A percentile compares a stretch with the other conserved stretches of the same genome.
phyloP scores from a whole-genome alignment of 2,113 vertebrate species.

The Phrynosoma blainvillii region DNA sequence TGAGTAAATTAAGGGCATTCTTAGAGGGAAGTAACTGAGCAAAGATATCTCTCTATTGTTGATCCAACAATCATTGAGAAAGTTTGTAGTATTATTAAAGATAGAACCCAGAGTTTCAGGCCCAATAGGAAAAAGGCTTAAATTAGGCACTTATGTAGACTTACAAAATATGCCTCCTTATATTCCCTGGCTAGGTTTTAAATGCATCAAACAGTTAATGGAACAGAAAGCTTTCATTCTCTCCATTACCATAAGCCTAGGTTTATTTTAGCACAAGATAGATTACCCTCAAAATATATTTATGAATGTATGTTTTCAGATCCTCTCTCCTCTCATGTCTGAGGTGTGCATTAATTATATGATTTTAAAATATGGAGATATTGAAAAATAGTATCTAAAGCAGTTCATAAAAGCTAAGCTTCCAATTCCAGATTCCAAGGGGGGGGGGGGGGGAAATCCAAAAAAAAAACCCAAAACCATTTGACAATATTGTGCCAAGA shows the following conservation, averaged over 20 bases:
- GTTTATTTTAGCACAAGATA: neutral
- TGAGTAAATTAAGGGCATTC: neutral
- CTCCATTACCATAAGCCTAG: neutral
- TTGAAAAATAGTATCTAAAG: neutral
- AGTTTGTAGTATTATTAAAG: neutral
- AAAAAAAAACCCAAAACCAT: neutral
- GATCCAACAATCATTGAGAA: neutral
- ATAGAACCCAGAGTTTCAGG: too few relatives aligned
- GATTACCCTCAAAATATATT: neutral
- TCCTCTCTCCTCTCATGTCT: neutral
- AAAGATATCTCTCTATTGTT: neutral
- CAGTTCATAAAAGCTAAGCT: neutral
- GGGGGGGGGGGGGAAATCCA: too few relatives aligned
- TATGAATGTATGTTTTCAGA: neutral
- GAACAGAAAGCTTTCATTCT: neutral
- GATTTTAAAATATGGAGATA: slow-evolving; percentile 6
- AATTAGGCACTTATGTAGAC: neutral
- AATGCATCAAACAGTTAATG: too few relatives aligned
- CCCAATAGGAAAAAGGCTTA: too few relatives aligned
- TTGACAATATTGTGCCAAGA: neutral
- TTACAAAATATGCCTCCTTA: neutral
- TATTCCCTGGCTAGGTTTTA: neutral
- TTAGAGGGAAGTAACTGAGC: neutral
- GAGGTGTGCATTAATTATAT: neutral
- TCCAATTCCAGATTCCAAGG: neutral